Percentiles rank a stretch among this genome's conserved stretches.
phyloP scores from a whole-genome alignment of 2,113 vertebrate genomes.

The Sphyrna mokarran region DNA sequence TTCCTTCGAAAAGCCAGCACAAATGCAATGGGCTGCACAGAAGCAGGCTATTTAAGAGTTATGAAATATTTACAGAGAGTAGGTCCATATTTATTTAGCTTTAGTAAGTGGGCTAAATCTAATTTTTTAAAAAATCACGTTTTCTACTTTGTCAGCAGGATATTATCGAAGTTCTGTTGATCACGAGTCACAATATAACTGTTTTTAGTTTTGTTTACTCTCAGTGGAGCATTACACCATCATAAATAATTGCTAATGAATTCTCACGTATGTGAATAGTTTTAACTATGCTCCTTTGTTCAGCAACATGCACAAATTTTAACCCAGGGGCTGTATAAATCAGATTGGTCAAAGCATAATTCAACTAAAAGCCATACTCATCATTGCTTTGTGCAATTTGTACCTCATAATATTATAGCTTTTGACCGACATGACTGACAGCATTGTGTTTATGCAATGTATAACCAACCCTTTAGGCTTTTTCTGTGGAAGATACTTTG shows the following conservation, averaged over 20 bases:
- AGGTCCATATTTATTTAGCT: conserved; percentile 7
- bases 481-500: neutral
- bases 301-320: neutral
- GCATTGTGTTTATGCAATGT: conserved; percentile 13
- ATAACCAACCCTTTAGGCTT: neutral
- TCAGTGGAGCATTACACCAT: neutral
- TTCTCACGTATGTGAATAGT: neutral
- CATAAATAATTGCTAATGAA: neutral
- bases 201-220: neutral
- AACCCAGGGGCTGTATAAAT: neutral
- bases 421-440: neutral
- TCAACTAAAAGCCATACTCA: neutral
- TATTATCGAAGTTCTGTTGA: neutral
- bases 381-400: conserved; percentile 1
- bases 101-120: neutral
- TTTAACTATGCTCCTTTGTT: neutral
- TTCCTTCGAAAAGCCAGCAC: neutral
- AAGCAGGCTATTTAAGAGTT: neutral
- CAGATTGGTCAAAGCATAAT: neutral
- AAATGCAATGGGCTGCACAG: neutral
- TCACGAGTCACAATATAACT: neutral
- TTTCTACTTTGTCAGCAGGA: neutral
- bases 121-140: neutral
- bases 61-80: neutral
- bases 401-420: neutral